Evolutionary conservation across 2,888 invertebrate species (phyloP).

Genomic region (Eulithis testata): DNA sequence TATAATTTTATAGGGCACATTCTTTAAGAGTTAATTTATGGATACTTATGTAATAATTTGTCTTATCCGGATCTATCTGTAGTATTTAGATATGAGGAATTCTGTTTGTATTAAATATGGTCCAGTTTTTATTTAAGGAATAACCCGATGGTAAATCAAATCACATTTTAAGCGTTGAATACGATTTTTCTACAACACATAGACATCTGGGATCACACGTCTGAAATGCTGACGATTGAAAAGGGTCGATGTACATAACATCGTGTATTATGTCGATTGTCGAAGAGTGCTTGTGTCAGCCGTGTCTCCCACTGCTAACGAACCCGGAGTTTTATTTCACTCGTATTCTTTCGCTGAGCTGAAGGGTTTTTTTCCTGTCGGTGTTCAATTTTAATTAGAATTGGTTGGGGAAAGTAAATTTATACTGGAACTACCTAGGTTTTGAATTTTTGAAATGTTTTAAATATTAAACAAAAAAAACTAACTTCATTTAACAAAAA

Average conservation of each 20-base stretch:
- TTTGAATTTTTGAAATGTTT: too few species aligned
- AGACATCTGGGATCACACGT: constrained; percentile 25
- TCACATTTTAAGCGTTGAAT: background rate
- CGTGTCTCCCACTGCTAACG: constrained; percentile 65
- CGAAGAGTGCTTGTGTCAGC: constrained; percentile 63
- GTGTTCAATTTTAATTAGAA: constrained; percentile 5
- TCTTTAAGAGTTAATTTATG: too few species aligned
- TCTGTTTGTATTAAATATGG: background rate
- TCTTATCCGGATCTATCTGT: too few species aligned
- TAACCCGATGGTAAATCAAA: background rate
- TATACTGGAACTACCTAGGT: background rate
- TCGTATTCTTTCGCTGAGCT: constrained; percentile 22
- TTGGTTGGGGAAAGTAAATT: background rate
- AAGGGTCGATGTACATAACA: constrained; percentile 52
- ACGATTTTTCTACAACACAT: background rate
- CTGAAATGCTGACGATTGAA: constrained; percentile 43
- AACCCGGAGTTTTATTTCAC: constrained; percentile 48
- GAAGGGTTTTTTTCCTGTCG: constrained; percentile 19
- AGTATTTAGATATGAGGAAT: too few species aligned
- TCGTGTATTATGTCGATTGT: constrained; percentile 43
- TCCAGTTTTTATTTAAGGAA: too few species aligned
- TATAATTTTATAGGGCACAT: too few species aligned
- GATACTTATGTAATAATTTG: too few species aligned
- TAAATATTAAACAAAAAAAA: too few species aligned
- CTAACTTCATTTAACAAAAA: too few species aligned